Evolutionary conservation across 2,113 vertebrate genomes (phyloP).

Genomic region (Zosterops borbonicus): DNA sequence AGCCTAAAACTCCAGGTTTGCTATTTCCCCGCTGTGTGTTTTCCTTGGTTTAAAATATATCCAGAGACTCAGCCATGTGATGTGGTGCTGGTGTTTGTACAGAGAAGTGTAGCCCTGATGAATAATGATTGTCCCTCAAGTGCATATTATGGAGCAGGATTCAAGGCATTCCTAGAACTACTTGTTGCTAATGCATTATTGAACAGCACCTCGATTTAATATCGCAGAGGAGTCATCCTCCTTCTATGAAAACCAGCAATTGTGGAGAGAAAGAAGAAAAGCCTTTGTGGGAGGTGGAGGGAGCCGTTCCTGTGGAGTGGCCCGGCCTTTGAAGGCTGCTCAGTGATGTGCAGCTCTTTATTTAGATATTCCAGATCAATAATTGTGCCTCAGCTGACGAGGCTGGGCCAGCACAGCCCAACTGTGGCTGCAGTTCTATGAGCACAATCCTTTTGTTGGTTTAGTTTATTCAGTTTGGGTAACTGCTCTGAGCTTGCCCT

Average conservation of each 20-base stretch:
- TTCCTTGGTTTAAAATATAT: not conserved
- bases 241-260: not conserved
- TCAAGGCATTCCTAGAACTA: slow-evolving; percentile 42
- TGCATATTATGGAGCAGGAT: not conserved
- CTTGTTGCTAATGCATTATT: slow-evolving; percentile 40
- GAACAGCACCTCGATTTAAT: slow-evolving; percentile 20
- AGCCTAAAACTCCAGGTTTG: not conserved
- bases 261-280: not conserved
- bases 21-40: not conserved
- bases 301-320: not conserved
- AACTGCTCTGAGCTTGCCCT: not conserved
- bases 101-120: not conserved
- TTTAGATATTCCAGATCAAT: slow-evolving; percentile 36
- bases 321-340: not conserved
- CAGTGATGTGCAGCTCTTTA: not conserved
- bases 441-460: not conserved
- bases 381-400: not conserved
- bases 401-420: not conserved
- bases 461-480: not conserved
- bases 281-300: not conserved
- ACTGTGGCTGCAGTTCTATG: not conserved
- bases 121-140: not conserved
- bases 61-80: not conserved
- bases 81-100: not conserved
- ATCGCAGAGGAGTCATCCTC: not conserved